These are phyloP conservation scores for Scaptomyza hsui DNA, from an alignment of 1,140 invertebrate species.

Conservation along the genomic window DNA sequence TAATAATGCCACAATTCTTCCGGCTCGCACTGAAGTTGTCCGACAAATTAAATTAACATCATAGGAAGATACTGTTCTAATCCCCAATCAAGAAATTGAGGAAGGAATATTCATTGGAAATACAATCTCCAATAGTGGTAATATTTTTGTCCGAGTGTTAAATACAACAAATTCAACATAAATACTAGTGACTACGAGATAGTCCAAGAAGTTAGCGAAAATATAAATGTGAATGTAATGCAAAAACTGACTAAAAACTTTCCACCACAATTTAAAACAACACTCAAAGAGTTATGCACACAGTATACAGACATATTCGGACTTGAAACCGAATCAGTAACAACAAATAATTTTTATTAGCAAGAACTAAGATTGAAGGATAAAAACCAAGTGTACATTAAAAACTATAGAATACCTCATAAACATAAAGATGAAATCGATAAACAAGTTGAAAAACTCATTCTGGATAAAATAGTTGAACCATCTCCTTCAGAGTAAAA, in stretches of 20 bases:
- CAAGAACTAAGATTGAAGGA: not conserved
- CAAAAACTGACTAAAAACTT: not conserved
- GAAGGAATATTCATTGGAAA: not conserved
- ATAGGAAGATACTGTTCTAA: not conserved
- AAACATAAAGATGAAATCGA: not conserved
- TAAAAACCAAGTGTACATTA: not conserved
- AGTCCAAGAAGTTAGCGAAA: not conserved
- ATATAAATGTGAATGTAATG: not conserved
- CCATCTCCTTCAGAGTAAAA: no score
- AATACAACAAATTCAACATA: constrained; percentile 3
- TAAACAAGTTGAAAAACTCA: no score
- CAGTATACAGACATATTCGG: constrained; percentile 3
- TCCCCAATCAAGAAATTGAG: not conserved
- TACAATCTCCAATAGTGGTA: no score
- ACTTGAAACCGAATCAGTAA: not conserved
- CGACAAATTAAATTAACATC: not conserved
- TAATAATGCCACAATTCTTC: not conserved
- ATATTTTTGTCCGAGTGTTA: not conserved
- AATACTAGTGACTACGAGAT: not conserved
- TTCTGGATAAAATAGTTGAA: no score
- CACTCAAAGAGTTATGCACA: not conserved
- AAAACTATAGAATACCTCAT: constrained; percentile 3
- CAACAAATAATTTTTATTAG: not conserved
- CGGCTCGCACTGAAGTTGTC: no score
- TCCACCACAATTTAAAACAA: constrained; percentile 1